Conservation (phyloP, 2,888 invertebrate genomes). For the Chrysotoxum bicinctum region DNA sequence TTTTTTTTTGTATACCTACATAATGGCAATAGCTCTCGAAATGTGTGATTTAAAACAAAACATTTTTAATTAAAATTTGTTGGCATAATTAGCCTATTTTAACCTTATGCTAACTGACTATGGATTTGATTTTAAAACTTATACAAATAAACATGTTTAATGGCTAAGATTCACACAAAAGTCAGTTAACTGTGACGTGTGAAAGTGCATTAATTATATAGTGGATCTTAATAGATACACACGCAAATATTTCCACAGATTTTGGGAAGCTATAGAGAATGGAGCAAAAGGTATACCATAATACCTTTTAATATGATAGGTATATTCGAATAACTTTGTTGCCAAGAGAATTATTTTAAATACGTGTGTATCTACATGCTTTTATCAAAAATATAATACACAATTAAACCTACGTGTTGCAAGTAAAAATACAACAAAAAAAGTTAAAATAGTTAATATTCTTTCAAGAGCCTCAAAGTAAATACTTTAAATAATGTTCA, state of each 20-base stretch:
- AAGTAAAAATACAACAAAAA: neutral
- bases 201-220: constrained; percentile 8
- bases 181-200: constrained; percentile 4
- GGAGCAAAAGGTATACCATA: neutral
- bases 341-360: neutral
- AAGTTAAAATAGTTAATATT: constrained; percentile 9
- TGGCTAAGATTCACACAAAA: neutral
- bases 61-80: neutral
- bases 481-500: constrained; percentile 10
- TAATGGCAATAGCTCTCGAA: neutral
- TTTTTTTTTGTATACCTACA: neutral
- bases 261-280: neutral
- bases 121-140: neutral
- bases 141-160: neutral
- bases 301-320: neutral
- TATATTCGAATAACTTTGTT: neutral
- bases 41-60: neutral
- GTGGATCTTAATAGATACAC: neutral
- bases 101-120: neutral
- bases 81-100: neutral
- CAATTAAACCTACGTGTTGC: neutral
- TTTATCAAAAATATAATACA: neutral
- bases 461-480: constrained; percentile 29
- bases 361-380: neutral
- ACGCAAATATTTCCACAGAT: constrained; percentile 9